phyloP scores from a whole-genome alignment of 2,888 invertebrate genomes.

The Belgica antarctica region DNA sequence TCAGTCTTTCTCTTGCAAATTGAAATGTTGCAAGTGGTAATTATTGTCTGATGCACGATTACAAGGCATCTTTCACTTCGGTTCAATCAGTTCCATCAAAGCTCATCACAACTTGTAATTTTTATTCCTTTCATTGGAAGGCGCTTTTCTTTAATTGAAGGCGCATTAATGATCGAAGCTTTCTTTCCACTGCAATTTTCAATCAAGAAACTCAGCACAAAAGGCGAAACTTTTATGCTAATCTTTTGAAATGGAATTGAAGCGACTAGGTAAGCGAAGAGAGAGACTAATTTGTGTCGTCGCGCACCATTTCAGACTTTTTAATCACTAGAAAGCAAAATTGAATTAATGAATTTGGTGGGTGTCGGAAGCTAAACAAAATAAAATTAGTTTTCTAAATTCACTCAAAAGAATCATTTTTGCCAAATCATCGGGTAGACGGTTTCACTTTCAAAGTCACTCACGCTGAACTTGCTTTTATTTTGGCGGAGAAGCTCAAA shows the following conservation, averaged over 20 bases:
- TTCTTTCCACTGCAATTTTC: background rate
- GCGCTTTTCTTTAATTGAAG: no score
- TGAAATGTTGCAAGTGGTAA: no score
- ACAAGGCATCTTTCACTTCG: no score
- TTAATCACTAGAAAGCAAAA: slow-evolving; percentile 35
- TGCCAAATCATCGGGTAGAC: slow-evolving; percentile 24
- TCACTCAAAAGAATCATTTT: slow-evolving; percentile 26
- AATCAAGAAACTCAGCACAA: background rate
- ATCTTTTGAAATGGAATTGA: background rate
- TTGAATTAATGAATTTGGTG: background rate
- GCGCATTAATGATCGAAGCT: background rate
- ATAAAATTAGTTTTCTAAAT: no score
- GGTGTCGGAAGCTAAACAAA: background rate
- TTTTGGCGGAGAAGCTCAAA: no score
- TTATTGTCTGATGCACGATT: no score
- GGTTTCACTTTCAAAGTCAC: slow-evolving; percentile 23
- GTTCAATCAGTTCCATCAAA: no score
- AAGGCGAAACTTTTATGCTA: background rate
- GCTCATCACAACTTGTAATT: no score
- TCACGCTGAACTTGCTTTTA: no score
- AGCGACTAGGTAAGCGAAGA: no score
- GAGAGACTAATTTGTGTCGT: background rate
- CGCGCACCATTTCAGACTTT: background rate
- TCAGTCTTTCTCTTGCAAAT: no score
- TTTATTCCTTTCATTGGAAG: no score